Conservation (phyloP, 2,797 vertebrate species). For the Eulemur mongoz region DNA sequence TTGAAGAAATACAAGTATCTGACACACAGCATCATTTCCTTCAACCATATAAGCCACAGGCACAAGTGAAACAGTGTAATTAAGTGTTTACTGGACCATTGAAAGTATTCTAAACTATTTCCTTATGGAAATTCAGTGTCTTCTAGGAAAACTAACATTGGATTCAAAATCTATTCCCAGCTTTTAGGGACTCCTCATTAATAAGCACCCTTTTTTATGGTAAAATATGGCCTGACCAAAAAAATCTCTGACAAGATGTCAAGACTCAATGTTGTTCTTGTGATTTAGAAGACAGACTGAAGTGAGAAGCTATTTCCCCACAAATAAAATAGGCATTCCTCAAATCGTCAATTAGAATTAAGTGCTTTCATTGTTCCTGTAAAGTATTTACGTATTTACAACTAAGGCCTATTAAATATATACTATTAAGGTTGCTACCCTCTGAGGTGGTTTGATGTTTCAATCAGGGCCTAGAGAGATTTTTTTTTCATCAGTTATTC, state of each 20-base stretch:
- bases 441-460: slow-evolving; percentile 56
- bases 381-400: slow-evolving; percentile 41
- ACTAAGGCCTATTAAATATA: slow-evolving; percentile 34
- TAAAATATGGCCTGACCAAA: slow-evolving; percentile 36
- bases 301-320: not conserved
- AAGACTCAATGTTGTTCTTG: not conserved
- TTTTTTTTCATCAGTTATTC: slow-evolving; percentile 46
- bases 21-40: not conserved
- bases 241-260: slow-evolving; percentile 37
- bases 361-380: not conserved
- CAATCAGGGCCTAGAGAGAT: not conserved
- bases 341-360: slow-evolving; percentile 21
- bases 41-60: not conserved
- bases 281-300: slow-evolving; percentile 33
- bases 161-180: slow-evolving; percentile 6
- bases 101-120: not conserved
- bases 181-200: slow-evolving; percentile 40
- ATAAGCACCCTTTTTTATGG: not conserved
- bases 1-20: not conserved
- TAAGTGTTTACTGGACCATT: not conserved
- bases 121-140: slow-evolving; percentile 6
- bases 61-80: not conserved
- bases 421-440: not conserved
- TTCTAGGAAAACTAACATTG: slow-evolving; percentile 15
- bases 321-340: slow-evolving; percentile 32